These are phyloP conservation scores for Brachypterus glaber DNA, from an alignment of 2,888 invertebrate genomes.

Conservation along the genomic window DNA sequence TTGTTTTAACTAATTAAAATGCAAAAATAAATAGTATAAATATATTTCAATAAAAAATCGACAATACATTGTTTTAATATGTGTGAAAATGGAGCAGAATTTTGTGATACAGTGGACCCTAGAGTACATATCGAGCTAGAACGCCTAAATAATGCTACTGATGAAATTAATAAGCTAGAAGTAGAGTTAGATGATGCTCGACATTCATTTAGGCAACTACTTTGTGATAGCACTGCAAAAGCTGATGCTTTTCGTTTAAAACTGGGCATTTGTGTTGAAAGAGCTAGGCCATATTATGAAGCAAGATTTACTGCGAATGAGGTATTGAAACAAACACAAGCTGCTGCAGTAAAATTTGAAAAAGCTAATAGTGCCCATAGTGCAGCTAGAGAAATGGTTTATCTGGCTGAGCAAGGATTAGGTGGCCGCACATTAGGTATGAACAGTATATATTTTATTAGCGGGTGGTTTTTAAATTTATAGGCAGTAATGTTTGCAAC, in stretches of 20 bases:
- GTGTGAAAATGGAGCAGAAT: constrained; percentile 50
- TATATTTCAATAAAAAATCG: no score
- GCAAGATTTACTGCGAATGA: constrained; percentile 74
- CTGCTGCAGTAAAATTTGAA: constrained; percentile 70
- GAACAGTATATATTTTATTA: constrained; percentile 21
- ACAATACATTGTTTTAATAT: constrained; percentile 36
- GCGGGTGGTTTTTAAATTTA: no score
- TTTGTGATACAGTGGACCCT: constrained; percentile 67
- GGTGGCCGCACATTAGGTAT: constrained; percentile 46
- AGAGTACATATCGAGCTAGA: constrained; percentile 82
- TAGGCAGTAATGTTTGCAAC: no score
- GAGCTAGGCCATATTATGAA: constrained; percentile 85
- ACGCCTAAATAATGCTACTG: constrained; percentile 79
- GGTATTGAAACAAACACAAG: constrained; percentile 76
- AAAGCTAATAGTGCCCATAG: constrained; percentile 84
- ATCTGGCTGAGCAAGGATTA: constrained; percentile 70
- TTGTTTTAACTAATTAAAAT: no score
- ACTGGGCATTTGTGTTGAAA: constrained; percentile 74
- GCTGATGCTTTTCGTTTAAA: constrained; percentile 75
- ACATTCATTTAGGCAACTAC: constrained; percentile 66
- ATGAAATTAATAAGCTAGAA: constrained; percentile 86
- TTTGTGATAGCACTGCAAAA: constrained; percentile 73
- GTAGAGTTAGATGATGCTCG: constrained; percentile 83
- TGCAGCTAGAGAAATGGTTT: constrained; percentile 85
- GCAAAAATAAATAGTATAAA: no score